These are phyloP conservation scores for Cylindroiulus punctatus DNA, from an alignment of 2,888 invertebrate genomes.

Conservation along the genomic window DNA sequence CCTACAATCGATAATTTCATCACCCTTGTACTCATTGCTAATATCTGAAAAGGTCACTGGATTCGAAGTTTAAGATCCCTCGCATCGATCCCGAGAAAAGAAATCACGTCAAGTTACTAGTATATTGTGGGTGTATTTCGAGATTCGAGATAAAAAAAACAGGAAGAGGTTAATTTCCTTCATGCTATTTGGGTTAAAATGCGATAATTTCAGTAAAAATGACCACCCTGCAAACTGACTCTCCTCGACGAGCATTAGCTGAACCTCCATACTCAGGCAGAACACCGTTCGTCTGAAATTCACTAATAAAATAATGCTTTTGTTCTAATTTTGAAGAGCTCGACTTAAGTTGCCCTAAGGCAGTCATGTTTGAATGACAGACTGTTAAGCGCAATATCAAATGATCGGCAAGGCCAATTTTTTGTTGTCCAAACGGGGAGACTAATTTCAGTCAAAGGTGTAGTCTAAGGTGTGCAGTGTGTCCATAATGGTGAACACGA, in stretches of 20 bases:
- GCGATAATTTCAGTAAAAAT: not conserved
- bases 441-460: not conserved
- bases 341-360: not conserved
- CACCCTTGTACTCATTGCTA: not conserved
- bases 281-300: not conserved
- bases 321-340: conserved; percentile 3
- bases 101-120: not conserved
- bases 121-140: not conserved
- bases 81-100: not conserved
- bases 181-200: not conserved
- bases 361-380: not conserved
- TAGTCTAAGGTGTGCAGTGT: not conserved
- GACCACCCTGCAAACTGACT: not conserved
- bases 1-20: not conserved
- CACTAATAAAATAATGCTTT: not conserved
- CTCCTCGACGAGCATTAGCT: not conserved
- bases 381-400: conserved; percentile 4
- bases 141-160: not conserved
- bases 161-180: not conserved
- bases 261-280: not conserved
- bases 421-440: not conserved
- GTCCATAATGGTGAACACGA: not conserved
- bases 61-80: not conserved
- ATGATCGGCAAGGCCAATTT: conserved; percentile 18
- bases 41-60: not conserved